Conservation (phyloP, 2,888 invertebrate genomes). For the Drosophila anomalipes region DNA sequence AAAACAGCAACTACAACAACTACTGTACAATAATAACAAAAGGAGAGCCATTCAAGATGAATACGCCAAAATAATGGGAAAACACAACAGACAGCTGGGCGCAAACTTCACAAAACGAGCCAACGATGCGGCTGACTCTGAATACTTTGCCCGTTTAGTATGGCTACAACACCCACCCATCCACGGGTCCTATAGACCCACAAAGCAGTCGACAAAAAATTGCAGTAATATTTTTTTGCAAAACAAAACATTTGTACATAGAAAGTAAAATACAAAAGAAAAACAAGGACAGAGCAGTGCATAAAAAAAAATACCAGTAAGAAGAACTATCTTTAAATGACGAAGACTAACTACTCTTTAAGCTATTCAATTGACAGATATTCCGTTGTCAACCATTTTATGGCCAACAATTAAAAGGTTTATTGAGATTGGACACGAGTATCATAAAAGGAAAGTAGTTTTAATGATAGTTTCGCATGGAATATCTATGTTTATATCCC, state of each 20-base stretch:
- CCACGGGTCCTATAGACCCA: not conserved
- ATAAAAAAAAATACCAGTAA: not conserved
- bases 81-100: conserved; percentile 73
- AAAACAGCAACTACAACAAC: conserved; percentile 10
- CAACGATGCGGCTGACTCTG: conserved; percentile 41
- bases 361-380: not conserved
- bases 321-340: not conserved
- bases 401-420: not conserved
- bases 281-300: conserved; percentile 9
- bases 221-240: conserved; percentile 74
- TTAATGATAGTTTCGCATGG: not conserved
- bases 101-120: conserved; percentile 30
- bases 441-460: not conserved
- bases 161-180: not conserved
- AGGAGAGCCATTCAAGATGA: conserved; percentile 69
- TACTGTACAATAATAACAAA: conserved; percentile 32
- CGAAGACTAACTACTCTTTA: conserved; percentile 7
- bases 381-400: not conserved
- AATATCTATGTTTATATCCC: not conserved
- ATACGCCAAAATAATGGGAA: conserved; percentile 78
- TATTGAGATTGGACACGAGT: not conserved
- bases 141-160: conserved; percentile 15
- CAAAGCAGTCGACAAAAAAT: conserved; percentile 67
- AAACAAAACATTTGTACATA: conserved; percentile 75
- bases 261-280: conserved; percentile 43